Evolutionary conservation across 2,113 vertebrate genomes (phyloP).

Genomic region (Lepus europaeus): DNA sequence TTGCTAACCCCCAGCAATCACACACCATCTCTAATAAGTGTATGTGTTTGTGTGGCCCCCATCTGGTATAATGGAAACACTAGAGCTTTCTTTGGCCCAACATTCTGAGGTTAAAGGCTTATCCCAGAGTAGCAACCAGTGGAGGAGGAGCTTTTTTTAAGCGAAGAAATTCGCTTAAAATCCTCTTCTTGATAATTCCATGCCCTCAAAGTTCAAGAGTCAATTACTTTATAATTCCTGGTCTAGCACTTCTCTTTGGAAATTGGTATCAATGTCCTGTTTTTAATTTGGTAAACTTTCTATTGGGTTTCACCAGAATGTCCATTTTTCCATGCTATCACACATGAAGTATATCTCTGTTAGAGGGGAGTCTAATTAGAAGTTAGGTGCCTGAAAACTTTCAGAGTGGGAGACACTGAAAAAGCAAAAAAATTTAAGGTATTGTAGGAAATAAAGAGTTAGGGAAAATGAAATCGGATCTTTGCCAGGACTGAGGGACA

Average conservation of each 20-base stretch:
- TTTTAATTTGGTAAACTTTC: background rate
- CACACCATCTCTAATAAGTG: background rate
- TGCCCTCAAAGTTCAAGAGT: background rate
- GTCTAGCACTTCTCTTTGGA: background rate
- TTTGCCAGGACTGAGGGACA: background rate
- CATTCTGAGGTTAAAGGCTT: background rate
- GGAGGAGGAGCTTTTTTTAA: background rate
- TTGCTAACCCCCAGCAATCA: too few relatives aligned
- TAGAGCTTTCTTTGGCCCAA: constrained; percentile 9
- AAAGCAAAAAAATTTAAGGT: background rate
- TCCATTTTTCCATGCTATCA: background rate
- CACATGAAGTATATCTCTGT: background rate
- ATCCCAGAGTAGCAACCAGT: background rate
- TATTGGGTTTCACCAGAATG: background rate
- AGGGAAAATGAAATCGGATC: background rate
- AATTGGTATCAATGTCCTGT: background rate
- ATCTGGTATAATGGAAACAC: background rate
- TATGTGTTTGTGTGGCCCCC: background rate
- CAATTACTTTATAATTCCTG: background rate
- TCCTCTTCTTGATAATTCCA: background rate
- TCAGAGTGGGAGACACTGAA: background rate
- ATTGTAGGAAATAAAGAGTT: background rate
- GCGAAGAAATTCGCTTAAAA: background rate
- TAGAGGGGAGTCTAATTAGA: background rate
- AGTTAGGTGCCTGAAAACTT: background rate